Percentiles rank a stretch among this genome's conserved stretches.
phyloP scores from a whole-genome alignment of 2,797 vertebrate species.

The Leucoraja ocellata region DNA sequence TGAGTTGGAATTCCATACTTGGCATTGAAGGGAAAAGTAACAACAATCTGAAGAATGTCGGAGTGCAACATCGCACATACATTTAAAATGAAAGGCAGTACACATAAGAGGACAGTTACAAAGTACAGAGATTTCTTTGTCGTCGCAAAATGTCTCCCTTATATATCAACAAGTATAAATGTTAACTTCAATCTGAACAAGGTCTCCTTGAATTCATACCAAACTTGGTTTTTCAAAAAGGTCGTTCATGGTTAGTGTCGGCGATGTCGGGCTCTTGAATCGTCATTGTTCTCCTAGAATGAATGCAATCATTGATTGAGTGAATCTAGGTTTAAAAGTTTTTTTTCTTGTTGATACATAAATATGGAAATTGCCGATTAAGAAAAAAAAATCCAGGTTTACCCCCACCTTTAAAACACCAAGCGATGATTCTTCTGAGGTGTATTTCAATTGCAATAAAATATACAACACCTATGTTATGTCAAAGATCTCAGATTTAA shows the following conservation, averaged over 20 bases:
- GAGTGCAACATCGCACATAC: neutral
- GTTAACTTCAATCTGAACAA: neutral
- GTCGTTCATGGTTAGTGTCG: neutral
- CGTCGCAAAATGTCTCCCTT: neutral
- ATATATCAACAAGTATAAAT: neutral
- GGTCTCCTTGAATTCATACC: neutral
- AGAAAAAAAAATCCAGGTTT: neutral
- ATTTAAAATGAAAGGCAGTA: slow-evolving; percentile 10
- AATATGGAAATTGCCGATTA: neutral
- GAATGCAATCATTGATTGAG: neutral
- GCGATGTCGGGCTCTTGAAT: neutral
- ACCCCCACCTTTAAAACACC: neutral
- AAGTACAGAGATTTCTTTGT: slow-evolving; percentile 8
- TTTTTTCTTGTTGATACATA: neutral
- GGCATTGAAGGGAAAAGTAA: neutral
- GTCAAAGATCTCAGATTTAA: neutral
- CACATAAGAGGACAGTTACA: neutral
- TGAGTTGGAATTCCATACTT: neutral
- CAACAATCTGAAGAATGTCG: neutral
- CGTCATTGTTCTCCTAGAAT: neutral
- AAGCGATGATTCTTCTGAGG: neutral
- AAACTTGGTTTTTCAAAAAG: neutral
- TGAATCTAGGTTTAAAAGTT: neutral
- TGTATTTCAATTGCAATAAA: no score
- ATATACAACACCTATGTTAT: neutral